These are phyloP conservation scores for Anoplius nigerrimus DNA, from an alignment of 2,888 invertebrate genomes.

Conservation along the genomic window DNA sequence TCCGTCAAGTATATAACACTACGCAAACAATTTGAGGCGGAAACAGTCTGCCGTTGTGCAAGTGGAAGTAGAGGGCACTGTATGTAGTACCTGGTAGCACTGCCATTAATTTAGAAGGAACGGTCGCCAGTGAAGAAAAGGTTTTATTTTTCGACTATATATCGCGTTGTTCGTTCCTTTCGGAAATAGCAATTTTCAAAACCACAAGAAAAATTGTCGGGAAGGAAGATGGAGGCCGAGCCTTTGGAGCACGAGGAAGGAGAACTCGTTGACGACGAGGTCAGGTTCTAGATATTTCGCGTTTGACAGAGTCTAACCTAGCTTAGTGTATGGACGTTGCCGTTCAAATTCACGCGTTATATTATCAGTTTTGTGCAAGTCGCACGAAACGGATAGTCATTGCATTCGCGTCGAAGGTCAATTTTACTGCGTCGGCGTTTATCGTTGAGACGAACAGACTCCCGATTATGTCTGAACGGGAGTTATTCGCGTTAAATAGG, in stretches of 20 bases:
- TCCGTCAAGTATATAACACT: no score
- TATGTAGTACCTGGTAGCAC: background rate
- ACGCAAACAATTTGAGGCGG: no score
- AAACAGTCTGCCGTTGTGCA: no score
- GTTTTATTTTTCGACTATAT: slow-evolving; percentile 1
- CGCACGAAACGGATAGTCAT: no score
- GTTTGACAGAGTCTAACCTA: slow-evolving; percentile 59
- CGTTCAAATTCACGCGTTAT: background rate
- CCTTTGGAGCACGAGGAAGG: slow-evolving; percentile 78
- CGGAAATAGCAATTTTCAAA: background rate
- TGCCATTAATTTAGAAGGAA: slow-evolving; percentile 9
- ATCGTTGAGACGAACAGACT: background rate
- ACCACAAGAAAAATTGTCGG: background rate
- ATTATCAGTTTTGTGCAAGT: no score
- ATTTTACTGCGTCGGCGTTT: no score
- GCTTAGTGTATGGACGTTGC: background rate
- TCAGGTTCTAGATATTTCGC: slow-evolving; percentile 68
- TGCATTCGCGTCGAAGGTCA: no score
- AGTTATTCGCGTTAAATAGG: no score
- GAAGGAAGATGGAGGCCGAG: slow-evolving; percentile 78
- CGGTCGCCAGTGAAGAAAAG: background rate
- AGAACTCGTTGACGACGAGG: slow-evolving; percentile 83
- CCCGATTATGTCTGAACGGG: no score
- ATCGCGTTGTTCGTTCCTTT: background rate
- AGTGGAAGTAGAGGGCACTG: no score